Base-by-base conservation (phyloP, 2,888 invertebrate genomes). In the Acanthopleura granulata region DNA sequence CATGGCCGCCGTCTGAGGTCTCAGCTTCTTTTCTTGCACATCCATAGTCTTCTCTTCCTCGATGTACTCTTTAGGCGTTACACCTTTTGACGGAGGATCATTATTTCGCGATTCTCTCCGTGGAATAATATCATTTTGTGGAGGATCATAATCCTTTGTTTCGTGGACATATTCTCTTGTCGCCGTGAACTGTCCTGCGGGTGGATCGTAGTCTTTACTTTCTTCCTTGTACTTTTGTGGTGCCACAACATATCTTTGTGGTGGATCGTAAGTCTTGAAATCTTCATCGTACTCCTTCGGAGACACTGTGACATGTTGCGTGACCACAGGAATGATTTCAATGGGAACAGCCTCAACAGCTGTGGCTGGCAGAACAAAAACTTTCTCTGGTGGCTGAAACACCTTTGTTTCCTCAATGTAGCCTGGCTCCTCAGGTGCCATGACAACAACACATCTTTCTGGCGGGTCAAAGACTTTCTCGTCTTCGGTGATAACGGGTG, bases 341-440 rank as follows among this genome's bases (percentile, higher is more conserved):
- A 57, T 22, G 3, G 57, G 22, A 18, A 12, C 57, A 57, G 12
- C 57, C 22, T 18, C 18, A 1, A 6, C 57, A 57, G 57, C 57
- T n/a, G 22, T 12, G 57, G 12, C 12, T 57, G 57, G 12, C 57
- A n/a, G 57, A 12, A 57, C 22, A 57, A 57, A 9, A 4, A 22
- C 22, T 18, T 4, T 15, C 22, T 27, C 3, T 6, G 66, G 66
- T 22, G 66, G 66, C 22, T 22, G 3, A 25, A 66, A 66, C 22
- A 66, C 15, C 25, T 66, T 66, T 66, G 66, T 66, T 66, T 66
- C 66, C 14, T 66, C 66, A 18, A 12, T 57, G 12, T 57, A 22
- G 40, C 3, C 40, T 40, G 40, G 40, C 40, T 40, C 40, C 40
- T 40, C 40, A 1, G 57, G 3, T 57, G 57, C 3, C 57, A 57